Percentiles rank a stretch among this genome's conserved stretches.
These are phyloP conservation scores for Oxyruncus cristatus DNA, from an alignment of 2,113 vertebrate genomes.

Conservation along the genomic window DNA sequence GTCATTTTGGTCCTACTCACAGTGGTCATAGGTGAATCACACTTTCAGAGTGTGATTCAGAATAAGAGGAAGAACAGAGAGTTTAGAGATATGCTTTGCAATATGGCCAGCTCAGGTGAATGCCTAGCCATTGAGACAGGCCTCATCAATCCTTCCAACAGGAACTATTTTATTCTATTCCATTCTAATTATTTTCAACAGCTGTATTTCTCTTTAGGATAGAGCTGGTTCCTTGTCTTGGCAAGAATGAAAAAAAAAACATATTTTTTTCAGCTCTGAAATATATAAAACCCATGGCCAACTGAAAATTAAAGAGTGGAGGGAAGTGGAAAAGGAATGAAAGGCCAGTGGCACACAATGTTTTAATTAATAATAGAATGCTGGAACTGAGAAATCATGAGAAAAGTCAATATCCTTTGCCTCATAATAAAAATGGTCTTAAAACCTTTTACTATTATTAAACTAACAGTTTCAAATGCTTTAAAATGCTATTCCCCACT, in stretches of 20 bases:
- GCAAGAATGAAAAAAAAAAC: not conserved
- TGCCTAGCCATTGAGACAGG: not conserved
- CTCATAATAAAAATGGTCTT: conserved; percentile 14
- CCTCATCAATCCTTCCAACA: not conserved
- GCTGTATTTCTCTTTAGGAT: not conserved
- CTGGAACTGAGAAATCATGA: conserved; percentile 27
- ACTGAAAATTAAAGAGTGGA: not conserved
- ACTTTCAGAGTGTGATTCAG: not conserved
- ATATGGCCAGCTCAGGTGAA: not conserved
- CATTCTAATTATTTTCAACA: not conserved
- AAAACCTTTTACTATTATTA: conserved; percentile 26
- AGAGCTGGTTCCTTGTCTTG: not conserved
- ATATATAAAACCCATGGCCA: not conserved
- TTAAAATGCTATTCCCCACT: conserved; percentile 2
- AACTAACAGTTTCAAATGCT: not conserved
- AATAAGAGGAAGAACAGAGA: not conserved
- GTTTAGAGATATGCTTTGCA: not conserved
- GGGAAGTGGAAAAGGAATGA: not conserved
- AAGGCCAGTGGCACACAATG: conserved; percentile 15
- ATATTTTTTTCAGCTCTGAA: not conserved
- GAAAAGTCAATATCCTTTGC: conserved; percentile 53
- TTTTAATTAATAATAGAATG: conserved; percentile 56
- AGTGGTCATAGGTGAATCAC: not conserved
- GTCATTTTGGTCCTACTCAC: not conserved
- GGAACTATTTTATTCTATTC: not conserved